Percentiles rank a stretch among this genome's conserved stretches.
Conservation (phyloP, 1,140 invertebrate species). For the Anastrepha ludens region DNA sequence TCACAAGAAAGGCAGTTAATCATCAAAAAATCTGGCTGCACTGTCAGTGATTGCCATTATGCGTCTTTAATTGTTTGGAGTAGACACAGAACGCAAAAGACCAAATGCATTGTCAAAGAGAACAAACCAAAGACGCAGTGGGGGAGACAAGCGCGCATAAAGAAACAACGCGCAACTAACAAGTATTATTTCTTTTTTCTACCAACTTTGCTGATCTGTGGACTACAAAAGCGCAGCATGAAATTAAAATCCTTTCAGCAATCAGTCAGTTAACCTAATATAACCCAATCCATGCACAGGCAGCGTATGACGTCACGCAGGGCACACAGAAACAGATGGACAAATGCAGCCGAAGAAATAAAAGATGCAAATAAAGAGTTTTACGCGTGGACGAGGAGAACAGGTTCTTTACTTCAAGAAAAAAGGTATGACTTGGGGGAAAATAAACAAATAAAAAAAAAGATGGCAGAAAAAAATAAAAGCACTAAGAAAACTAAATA, state of each 20-base stretch:
- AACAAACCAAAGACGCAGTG: not conserved
- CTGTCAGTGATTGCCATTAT: conserved; percentile 6
- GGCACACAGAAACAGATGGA: not conserved
- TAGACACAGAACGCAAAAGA: not conserved
- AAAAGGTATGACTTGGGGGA: not conserved
- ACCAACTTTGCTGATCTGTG: not conserved
- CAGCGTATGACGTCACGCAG: not conserved
- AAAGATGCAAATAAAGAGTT: not conserved
- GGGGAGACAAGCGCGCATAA: not conserved
- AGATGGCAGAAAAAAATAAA: not conserved
- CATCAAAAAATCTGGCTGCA: conserved; percentile 45
- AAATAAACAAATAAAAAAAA: not conserved
- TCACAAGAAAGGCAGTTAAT: conserved; percentile 47
- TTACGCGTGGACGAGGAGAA: not conserved
- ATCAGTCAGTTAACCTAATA: conserved; percentile 38
- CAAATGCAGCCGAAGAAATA: not conserved
- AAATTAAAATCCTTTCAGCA: conserved; percentile 45
- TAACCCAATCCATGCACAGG: not conserved
- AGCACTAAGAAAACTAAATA: not conserved
- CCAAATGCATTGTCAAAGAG: not conserved
- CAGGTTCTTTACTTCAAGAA: conserved; percentile 7
- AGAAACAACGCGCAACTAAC: not conserved
- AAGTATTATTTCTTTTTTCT: not conserved
- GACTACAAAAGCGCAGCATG: conserved; percentile 47
- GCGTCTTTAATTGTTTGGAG: conserved; percentile 27